Base-by-base conservation (phyloP, 1,140 invertebrate species). In the Neelides sp. region DNA sequence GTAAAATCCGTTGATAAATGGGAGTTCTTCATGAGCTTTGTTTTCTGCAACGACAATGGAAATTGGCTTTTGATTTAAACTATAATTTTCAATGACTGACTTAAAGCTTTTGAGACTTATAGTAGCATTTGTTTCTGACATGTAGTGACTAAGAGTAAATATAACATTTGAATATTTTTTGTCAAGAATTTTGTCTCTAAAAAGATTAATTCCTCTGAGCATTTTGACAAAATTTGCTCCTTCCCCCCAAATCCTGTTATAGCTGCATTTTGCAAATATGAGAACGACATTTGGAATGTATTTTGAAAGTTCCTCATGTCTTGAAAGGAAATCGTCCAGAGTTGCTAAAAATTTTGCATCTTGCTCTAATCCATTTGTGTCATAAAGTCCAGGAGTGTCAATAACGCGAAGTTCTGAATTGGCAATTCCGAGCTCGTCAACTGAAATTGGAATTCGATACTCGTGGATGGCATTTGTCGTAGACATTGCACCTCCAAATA, bases 201-300 rank as follows among this genome's bases (percentile, higher is more conserved):
- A 36, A 4, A 45, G 13, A 22, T 46, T 30, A 2, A 52, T 32
- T 22, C 24, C 36, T 10, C 43, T 23, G 8, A 52, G n/a, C 4
- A 37, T 52, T 36, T 52, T 52, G 1, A 46, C 43, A 24, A 40
- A 52, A 13, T 0, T 28, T 4, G 50, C 46, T 10, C 28, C 23
- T 35, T 37, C 28, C 8, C 50, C 50, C 5, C 24, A n/a, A 2
- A 23, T 5, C 23, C 50, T 3, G 13, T 52, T 46, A 12, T 46
- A 35, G 7, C 8, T 15, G 19, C 46, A 52, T 39, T 41, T 32
- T 1, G 30, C 19, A 23, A 52, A 46, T 22, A 52, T 46, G 4
- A 52, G 17, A 24, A 52, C 36, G 4, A 46, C 36, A 45, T 52
- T 52, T 22, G 50, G 42, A 28, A 44, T 8, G 17, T 32, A 36